Base-by-base conservation (phyloP, 2,888 invertebrate genomes). In the Rhyacophila evoluta region DNA sequence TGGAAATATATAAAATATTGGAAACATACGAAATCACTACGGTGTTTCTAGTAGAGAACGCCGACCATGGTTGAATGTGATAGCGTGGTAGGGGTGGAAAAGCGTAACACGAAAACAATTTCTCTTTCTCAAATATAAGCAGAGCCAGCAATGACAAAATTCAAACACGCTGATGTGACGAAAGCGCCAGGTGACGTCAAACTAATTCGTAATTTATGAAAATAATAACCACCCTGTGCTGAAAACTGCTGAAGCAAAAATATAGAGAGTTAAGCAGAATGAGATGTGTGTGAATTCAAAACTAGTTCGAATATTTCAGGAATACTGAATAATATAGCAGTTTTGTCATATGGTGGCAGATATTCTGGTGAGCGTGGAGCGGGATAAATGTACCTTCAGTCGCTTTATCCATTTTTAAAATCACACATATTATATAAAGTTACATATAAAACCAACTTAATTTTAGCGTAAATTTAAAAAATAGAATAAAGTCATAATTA, bases 131-230 rank as follows among this genome's bases (percentile, higher is more conserved):
- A 55, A 25, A 55, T 55, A 55, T 55, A 19, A 55, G 19, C 55
- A 55, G 19, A 55, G 55, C 25, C 19, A 25, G 55, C 55, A 55
- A 55, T 55, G 55, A 25, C 55, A 55, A 55, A 55, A 55, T 19
- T 55, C 55, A 55, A 55, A 55, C 55, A 55, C 15, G 55, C 55
- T 55, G 55, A 55, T 55, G 55, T 19, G 55, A 19, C 55, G 19
- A 55, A 55, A 55, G 10, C 55, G 55, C 12, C 55, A 55, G 55
- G 19, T 55, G 55, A 55, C 55, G 55, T 55, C 55, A 55, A 55
- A 55, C 55, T 55, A 55, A 55, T 55, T 55, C 55, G 55, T 19
- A 19, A 55, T 55, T 55, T 55, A 55, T 55, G 15, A 55, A 55
- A 55, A 55, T 55, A 55, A 55, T 25, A 55, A 55, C 15, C 55